Base-by-base conservation (phyloP, 2,888 invertebrate species). In the Phortica magna region DNA sequence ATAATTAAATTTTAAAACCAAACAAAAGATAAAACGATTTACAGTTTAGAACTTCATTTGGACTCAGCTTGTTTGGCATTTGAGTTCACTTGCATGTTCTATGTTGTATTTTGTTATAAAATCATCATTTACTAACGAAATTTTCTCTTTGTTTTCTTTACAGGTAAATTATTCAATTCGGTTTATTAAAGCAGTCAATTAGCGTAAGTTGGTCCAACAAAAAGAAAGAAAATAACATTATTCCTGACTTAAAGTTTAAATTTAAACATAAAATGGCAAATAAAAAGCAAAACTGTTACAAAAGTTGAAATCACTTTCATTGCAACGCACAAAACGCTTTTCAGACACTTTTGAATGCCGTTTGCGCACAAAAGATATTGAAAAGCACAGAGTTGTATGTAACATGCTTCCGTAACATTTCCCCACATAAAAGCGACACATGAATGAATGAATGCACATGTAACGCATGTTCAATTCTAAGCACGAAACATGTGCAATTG, bases 1-100 rank as follows among this genome's bases (percentile, higher is more conserved):
- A 84, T 88, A 89, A 85, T 89, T 88, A 85, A 85, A 88, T 88
- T 84, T 80, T 80, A 88, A 31, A 89, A 81, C 84, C 82, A 85
- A 88, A 85, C 85, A 85, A 81, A 84, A 84, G 65, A 31, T 31
- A 65, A 31, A 65, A 12, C 31, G 41, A 19, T n/a, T 19, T 39
- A 65, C 61, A 61, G 19, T 22, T 12, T 61, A 22, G 22, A 61
- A 61, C 31, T 61, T 55, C 31, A 31, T 31, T 31, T 31, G 31
- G 31, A 31, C 31, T 4, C 31, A 31, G 31, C 31, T 31, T 31
- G 31, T 2, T 31, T 31, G 31, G 3, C 31, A 31, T 4, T 31
- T 31, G 1, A 31, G 0, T 31, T 31, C 31, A 4, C 5, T 31
- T 31, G 31, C 31, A 31, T 31, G 31, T 31, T 31, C 3, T 4